Evolutionary conservation across 2,113 vertebrate species (phyloP).

Genomic region (Triplophysa rosa): DNA sequence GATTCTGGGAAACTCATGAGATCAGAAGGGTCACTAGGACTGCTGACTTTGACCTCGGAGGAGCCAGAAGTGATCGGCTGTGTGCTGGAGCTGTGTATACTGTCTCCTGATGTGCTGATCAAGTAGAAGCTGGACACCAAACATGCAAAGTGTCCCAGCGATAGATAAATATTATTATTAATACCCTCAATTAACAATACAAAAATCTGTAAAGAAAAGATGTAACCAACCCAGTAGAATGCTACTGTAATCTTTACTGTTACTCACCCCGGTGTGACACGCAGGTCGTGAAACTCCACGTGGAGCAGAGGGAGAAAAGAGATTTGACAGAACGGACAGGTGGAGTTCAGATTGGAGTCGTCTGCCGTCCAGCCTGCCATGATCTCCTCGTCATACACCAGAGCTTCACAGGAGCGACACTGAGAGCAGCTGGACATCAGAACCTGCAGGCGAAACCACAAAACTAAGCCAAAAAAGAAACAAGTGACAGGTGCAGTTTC

Average conservation of each 20-base stretch:
- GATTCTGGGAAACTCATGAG: slow-evolving; percentile 76
- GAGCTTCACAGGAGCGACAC: slow-evolving; percentile 84
- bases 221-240: not conserved
- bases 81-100: slow-evolving; percentile 82
- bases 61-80: slow-evolving; percentile 71
- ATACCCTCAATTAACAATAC: too few species aligned
- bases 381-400: slow-evolving; percentile 98
- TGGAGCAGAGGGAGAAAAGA: slow-evolving; percentile 92
- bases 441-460: slow-evolving; percentile 73
- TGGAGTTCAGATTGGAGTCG: slow-evolving; percentile 96
- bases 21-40: slow-evolving; percentile 67
- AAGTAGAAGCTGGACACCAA: slow-evolving; percentile 81
- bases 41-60: slow-evolving; percentile 73
- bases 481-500: not conserved
- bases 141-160: not conserved
- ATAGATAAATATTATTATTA: too few species aligned
- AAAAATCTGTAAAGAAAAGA: too few species aligned
- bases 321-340: slow-evolving; percentile 91
- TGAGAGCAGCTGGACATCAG: slow-evolving; percentile 98
- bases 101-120: slow-evolving; percentile 89
- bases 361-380: slow-evolving; percentile 98
- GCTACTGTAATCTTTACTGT: not conserved
- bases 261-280: slow-evolving; percentile 81
- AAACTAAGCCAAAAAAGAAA: not conserved
- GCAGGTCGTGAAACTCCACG: slow-evolving; percentile 93